Percentiles rank a stretch among this genome's conserved stretches.
phyloP scores from a whole-genome alignment of 2,797 vertebrate genomes.

The Falco peregrinus region DNA sequence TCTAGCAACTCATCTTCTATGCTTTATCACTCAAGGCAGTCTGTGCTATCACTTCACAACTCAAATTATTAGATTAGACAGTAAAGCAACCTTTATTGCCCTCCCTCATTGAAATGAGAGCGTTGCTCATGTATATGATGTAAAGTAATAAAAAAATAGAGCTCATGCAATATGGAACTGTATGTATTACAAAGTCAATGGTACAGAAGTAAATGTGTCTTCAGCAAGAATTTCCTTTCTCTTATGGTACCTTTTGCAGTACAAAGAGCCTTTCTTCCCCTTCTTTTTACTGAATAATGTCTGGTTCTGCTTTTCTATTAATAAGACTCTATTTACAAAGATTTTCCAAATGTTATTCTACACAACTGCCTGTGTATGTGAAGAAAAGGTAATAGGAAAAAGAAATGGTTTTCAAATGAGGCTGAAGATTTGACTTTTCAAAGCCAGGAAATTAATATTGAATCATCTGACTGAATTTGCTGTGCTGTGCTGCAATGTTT shows the following conservation, averaged over 20 bases:
- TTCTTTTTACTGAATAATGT: background rate
- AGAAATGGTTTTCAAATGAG: background rate
- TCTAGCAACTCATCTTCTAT: background rate
- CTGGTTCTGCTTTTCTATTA: background rate
- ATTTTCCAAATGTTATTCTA: constrained; percentile 21
- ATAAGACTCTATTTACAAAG: constrained; percentile 1
- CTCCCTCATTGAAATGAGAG: background rate
- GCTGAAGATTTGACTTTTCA: constrained; percentile 1
- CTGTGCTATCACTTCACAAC: background rate
- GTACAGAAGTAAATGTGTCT: background rate
- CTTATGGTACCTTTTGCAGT: background rate
- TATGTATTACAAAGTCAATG: background rate
- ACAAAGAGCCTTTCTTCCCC: background rate
- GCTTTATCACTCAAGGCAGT: background rate
- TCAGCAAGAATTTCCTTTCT: background rate
- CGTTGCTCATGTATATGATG: background rate
- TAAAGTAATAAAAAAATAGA: background rate
- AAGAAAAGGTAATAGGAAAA: constrained; percentile 33
- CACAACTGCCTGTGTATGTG: background rate
- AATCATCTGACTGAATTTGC: constrained; percentile 25
- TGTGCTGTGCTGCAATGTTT: background rate
- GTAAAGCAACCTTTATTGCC: background rate
- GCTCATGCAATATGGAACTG: background rate
- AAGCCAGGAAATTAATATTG: constrained; percentile 35
- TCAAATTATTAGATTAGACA: background rate